phyloP scores from a whole-genome alignment of 2,888 invertebrate genomes.

The Scaeva pyrastri region DNA sequence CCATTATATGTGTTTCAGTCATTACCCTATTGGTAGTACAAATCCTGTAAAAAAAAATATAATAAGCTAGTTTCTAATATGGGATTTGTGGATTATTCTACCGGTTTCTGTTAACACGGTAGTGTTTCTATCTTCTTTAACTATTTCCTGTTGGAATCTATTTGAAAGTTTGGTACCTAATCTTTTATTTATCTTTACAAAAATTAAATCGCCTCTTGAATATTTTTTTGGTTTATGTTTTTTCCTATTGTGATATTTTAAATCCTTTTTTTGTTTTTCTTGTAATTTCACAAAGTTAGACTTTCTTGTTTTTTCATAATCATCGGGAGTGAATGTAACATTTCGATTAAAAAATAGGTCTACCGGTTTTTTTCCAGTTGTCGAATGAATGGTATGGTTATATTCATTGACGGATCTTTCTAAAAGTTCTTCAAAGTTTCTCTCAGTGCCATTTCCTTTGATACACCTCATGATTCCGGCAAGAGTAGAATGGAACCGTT shows the following conservation, averaged over 20 bases:
- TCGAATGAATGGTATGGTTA: slow-evolving; percentile 58
- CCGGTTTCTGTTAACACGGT: slow-evolving; percentile 52
- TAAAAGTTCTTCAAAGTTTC: slow-evolving; percentile 44
- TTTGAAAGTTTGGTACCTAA: slow-evolving; percentile 47
- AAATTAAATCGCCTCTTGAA: slow-evolving; percentile 34
- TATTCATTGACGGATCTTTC: slow-evolving; percentile 50
- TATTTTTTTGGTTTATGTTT: slow-evolving; percentile 36
- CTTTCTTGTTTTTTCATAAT: slow-evolving; percentile 49
- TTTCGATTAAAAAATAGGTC: too few species aligned
- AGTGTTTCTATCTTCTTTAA: slow-evolving; percentile 58
- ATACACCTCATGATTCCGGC: slow-evolving; percentile 54
- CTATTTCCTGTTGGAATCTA: slow-evolving; percentile 47
- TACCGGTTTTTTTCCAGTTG: too few species aligned
- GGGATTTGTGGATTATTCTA: neutral
- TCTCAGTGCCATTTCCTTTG: slow-evolving; percentile 20
- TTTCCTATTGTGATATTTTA: slow-evolving; percentile 39
- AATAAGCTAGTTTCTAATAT: too few species aligned
- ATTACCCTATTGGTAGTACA: too few species aligned
- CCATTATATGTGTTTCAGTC: slow-evolving; percentile 47
- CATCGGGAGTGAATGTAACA: slow-evolving; percentile 38
- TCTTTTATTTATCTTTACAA: slow-evolving; percentile 49
- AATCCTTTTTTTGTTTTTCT: too few species aligned
- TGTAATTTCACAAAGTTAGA: slow-evolving; percentile 46
- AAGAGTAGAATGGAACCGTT: slow-evolving; percentile 59
- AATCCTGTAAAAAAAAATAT: too few species aligned